Conservation (phyloP, 1,140 invertebrate genomes). For the Zaprionus tsacasi region DNA sequence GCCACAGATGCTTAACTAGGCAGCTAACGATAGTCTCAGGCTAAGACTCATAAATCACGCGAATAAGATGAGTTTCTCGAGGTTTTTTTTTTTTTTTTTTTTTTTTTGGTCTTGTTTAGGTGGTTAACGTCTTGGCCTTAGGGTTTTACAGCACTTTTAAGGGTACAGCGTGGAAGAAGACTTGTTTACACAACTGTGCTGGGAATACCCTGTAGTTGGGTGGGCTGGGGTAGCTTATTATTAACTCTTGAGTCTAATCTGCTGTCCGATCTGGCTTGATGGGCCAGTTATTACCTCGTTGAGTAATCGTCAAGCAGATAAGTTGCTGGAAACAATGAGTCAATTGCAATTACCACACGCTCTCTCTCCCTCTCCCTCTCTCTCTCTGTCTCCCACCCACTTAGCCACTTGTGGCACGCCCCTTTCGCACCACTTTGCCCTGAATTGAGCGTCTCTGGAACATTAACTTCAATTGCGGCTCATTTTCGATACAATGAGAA, state of each 20-base stretch:
- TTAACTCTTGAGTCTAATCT: neutral
- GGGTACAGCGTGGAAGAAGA: neutral
- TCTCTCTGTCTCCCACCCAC: constrained; percentile 15
- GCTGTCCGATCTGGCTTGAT: constrained; percentile 5
- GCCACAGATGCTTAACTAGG: constrained; percentile 7
- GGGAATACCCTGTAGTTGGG: neutral
- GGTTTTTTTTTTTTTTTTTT: no score
- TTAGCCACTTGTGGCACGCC: constrained; percentile 16
- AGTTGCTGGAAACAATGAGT: constrained; percentile 9
- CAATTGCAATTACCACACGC: constrained; percentile 15
- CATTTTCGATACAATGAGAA: constrained; percentile 52
- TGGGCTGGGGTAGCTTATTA: neutral
- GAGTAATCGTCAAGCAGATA: constrained; percentile 2
- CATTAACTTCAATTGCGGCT: constrained; percentile 72
- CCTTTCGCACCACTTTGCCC: constrained; percentile 33
- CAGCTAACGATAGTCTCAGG: neutral
- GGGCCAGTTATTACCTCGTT: constrained; percentile 4
- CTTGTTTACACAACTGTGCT: neutral
- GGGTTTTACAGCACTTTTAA: neutral
- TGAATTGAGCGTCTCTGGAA: constrained; percentile 36
- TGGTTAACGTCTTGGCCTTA: neutral
- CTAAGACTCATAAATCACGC: constrained; percentile 13
- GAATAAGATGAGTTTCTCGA: constrained; percentile 7
- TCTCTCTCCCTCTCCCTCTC: neutral
- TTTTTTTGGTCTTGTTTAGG: constrained; percentile 8